A percentile compares a stretch with the other conserved stretches of the same genome.
Conservation (phyloP, 2,113 vertebrate genomes). For the Caranx ignobilis region DNA sequence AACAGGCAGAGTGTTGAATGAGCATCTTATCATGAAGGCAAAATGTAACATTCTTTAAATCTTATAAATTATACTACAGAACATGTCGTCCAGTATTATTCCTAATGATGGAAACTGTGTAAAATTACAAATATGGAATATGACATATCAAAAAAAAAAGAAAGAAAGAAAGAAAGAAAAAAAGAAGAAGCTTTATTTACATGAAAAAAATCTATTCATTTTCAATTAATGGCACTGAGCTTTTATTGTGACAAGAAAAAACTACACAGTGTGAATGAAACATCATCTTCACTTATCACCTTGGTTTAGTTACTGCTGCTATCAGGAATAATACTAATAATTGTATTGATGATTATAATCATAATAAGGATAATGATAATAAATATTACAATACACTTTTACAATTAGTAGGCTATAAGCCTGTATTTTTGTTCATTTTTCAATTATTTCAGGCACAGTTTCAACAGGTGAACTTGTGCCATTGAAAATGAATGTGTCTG, state of each 20-base stretch:
- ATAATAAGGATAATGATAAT: not conserved
- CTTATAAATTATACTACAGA: not conserved
- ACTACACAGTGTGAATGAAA: not conserved
- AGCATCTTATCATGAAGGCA: not conserved
- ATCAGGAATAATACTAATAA: not conserved
- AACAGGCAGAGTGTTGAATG: not conserved
- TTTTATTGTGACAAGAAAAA: not conserved
- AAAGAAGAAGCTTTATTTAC: too few species aligned
- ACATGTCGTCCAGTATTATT: not conserved
- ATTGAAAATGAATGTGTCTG: not conserved
- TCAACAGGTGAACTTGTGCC: slow-evolving; percentile 1
- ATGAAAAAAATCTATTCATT: too few species aligned
- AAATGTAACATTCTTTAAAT: not conserved
- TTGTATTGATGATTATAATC: not conserved
- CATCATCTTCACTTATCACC: not conserved
- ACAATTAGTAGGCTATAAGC: not conserved
- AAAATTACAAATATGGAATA: not conserved
- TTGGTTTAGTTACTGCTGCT: not conserved
- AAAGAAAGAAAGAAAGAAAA: too few species aligned
- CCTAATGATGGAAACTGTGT: not conserved
- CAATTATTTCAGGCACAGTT: not conserved
- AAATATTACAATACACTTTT: not conserved
- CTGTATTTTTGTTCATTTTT: not conserved
- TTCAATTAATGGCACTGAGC: too few species aligned
- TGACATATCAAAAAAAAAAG: not conserved